A percentile compares a stretch with the other conserved stretches of the same genome.
Conservation (phyloP, 1,140 invertebrate genomes). For the Drosophila orosa region DNA sequence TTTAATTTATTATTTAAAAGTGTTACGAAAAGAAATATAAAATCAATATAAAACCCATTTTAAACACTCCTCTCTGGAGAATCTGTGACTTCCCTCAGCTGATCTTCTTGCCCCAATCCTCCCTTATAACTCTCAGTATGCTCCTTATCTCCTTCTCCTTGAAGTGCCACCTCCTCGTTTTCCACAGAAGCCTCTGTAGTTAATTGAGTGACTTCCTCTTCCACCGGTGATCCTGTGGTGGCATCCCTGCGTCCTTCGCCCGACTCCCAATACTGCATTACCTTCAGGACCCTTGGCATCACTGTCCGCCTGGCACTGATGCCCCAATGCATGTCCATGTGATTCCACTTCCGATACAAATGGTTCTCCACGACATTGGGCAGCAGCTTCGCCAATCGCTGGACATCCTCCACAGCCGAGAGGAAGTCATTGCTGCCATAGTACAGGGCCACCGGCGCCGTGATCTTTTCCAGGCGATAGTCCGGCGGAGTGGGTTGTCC, state of each 20-base stretch:
- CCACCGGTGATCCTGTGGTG: not conserved
- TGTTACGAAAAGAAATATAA: not conserved
- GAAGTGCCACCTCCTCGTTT: not conserved
- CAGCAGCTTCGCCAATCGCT: conserved; percentile 85
- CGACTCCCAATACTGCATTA: conserved; percentile 70
- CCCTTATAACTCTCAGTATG: not conserved
- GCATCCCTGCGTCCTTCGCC: not conserved
- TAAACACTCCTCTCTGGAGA: not conserved
- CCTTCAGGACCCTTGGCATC: conserved; percentile 84
- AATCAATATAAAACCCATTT: not conserved
- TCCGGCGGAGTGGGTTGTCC: conserved; percentile 84
- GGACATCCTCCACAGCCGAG: conserved; percentile 86
- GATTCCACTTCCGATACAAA: conserved; percentile 85
- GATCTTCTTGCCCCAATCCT: not conserved
- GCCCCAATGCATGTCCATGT: conserved; percentile 88
- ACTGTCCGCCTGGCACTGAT: conserved; percentile 86
- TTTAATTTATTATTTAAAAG: not conserved
- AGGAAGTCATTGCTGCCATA: conserved; percentile 90
- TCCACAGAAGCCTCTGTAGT: not conserved
- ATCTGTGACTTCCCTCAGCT: not conserved
- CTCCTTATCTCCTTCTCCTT: not conserved
- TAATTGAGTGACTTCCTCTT: not conserved
- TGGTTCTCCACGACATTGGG: conserved; percentile 84
- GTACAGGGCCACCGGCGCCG: conserved; percentile 88
- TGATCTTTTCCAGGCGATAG: conserved; percentile 87